Conservation (phyloP, 1,140 invertebrate genomes). For the Lordiphosa collinella region DNA sequence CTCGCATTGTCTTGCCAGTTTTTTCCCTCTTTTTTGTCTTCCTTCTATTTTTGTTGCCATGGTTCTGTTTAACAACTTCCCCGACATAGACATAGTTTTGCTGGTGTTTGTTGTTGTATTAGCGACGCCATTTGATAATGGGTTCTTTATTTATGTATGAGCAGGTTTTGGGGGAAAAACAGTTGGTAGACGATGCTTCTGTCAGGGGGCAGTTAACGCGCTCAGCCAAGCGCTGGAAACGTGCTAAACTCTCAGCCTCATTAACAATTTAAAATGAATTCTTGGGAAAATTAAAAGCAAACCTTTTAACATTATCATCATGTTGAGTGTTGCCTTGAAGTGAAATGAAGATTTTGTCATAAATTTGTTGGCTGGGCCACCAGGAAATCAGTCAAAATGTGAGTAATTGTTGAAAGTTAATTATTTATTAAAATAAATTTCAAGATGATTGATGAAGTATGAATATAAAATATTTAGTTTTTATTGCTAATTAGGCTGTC, state of each 20-base stretch:
- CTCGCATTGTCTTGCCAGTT: slow-evolving; percentile 32
- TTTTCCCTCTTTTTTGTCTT: slow-evolving; percentile 20
- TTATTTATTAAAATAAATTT: no score
- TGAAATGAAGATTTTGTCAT: no score
- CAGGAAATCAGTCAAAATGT: no score
- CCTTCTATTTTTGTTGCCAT: slow-evolving; percentile 11
- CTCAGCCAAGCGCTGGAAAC: slow-evolving; percentile 57
- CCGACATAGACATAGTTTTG: slow-evolving; percentile 39
- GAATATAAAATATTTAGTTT: no score
- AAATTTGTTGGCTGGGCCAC: no score
- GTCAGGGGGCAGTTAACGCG: slow-evolving; percentile 49
- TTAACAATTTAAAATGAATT: slow-evolving; percentile 62
- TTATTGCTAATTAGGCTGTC: no score
- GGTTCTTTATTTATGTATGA: slow-evolving; percentile 66
- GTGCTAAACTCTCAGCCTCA: slow-evolving; percentile 63
- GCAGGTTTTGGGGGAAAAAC: slow-evolving; percentile 7
- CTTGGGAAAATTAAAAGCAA: slow-evolving; percentile 31
- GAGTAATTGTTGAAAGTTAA: no score
- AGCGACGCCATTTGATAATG: slow-evolving; percentile 69
- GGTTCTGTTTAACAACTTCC: slow-evolving; percentile 24
- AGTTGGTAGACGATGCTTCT: background rate
- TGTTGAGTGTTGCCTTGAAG: no score
- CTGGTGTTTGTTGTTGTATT: slow-evolving; percentile 33
- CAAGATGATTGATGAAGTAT: no score
- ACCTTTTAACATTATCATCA: background rate